Percentiles rank a stretch among this genome's conserved stretches.
phyloP scores from a whole-genome alignment of 2,113 vertebrate species.

The Aldabrachelys gigantea region DNA sequence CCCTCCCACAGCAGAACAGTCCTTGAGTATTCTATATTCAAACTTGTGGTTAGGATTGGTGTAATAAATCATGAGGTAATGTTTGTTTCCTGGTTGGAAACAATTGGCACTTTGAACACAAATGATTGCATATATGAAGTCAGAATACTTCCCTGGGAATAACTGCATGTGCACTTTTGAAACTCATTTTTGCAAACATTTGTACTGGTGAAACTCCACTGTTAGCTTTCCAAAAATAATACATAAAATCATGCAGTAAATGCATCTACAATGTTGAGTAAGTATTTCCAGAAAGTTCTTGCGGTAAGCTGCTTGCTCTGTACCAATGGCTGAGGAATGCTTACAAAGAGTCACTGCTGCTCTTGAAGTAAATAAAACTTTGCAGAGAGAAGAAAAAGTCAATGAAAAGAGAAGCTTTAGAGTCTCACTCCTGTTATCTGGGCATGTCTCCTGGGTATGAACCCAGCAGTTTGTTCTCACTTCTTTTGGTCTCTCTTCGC shows the following conservation, averaged over 20 bases:
- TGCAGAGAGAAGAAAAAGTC: not conserved
- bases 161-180: not conserved
- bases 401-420: not conserved
- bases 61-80: not conserved
- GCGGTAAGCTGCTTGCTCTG: not conserved
- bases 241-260: not conserved
- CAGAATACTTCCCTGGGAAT: not conserved
- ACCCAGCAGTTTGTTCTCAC: not conserved
- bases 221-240: not conserved
- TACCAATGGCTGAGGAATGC: not conserved
- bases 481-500: not conserved
- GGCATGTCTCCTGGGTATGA: not conserved
- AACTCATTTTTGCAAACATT: not conserved
- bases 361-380: not conserved
- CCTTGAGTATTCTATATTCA: not conserved
- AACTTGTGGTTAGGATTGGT: not conserved
- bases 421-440: not conserved
- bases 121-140: not conserved
- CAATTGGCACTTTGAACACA: not conserved
- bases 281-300: not conserved
- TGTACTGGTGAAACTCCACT: not conserved
- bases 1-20: not conserved
- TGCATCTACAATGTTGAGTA: not conserved
- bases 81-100: not conserved
- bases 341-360: not conserved